A percentile compares a stretch with the other conserved stretches of the same genome.
Evolutionary conservation across 92 coral and sea anemone species (phyloP).

Genomic region (Siderastrea siderea): DNA sequence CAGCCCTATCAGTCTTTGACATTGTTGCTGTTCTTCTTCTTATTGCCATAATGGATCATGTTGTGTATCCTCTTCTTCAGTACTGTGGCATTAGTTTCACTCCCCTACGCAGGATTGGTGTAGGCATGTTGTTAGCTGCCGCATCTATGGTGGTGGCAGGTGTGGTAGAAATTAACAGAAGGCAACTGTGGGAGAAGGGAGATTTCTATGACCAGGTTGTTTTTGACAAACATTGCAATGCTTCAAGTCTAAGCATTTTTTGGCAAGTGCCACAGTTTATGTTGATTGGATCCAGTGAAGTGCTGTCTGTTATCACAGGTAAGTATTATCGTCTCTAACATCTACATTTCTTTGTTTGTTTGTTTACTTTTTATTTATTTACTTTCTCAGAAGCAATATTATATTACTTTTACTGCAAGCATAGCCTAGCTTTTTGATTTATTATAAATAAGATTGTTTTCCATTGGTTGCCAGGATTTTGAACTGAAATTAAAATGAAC

Average conservation of each 20-base stretch:
- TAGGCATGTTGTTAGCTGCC: conserved; percentile 73
- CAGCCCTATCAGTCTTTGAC: conserved; percentile 66
- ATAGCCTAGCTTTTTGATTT: too few species aligned
- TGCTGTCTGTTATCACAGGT: conserved; percentile 90
- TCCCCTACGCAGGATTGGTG: conserved; percentile 81
- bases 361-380: too few species aligned
- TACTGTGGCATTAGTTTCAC: conserved; percentile 63
- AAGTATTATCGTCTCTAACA: not conserved
- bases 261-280: conserved; percentile 91
- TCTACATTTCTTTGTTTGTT: too few species aligned
- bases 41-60: conserved; percentile 74
- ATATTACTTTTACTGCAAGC: too few species aligned
- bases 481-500: too few species aligned
- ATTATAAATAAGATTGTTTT: too few species aligned
- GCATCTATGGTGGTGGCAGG: conserved; percentile 81
- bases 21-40: conserved; percentile 54
- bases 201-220: not conserved
- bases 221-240: conserved; percentile 29
- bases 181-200: not conserved
- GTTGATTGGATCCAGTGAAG: conserved; percentile 91
- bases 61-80: conserved; percentile 69
- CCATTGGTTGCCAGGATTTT: too few species aligned
- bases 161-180: conserved; percentile 62
- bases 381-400: too few species aligned
- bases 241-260: conserved; percentile 73